phyloP scores from a whole-genome alignment of 1,140 invertebrate genomes.

The Colletes latitarsis region DNA sequence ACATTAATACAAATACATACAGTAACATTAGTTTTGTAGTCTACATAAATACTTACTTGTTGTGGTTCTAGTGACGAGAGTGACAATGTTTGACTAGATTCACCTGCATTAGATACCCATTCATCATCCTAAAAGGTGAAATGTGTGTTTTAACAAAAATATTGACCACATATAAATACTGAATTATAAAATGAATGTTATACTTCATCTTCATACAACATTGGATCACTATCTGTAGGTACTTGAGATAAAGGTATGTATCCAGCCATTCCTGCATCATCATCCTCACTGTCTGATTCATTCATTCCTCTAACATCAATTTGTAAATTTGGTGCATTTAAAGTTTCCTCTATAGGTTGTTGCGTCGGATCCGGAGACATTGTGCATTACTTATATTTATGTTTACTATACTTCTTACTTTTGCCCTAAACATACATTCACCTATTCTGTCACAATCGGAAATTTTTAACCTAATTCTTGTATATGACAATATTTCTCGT shows the following conservation, averaged over 20 bases:
- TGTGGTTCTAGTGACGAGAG: constrained; percentile 33
- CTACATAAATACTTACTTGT: constrained; percentile 32
- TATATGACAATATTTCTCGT: background rate
- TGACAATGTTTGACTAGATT: constrained; percentile 48
- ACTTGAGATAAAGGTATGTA: constrained; percentile 75
- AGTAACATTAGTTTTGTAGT: background rate
- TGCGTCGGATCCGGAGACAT: constrained; percentile 79
- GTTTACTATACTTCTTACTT: background rate
- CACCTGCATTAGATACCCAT: constrained; percentile 62
- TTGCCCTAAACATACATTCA: background rate
- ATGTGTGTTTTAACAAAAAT: background rate
- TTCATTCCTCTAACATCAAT: constrained; percentile 58
- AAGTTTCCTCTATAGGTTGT: constrained; percentile 72
- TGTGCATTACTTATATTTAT: constrained; percentile 34
- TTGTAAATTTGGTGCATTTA: constrained; percentile 66
- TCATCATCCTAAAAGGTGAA: constrained; percentile 71
- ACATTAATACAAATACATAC: background rate
- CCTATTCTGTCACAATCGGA: background rate
- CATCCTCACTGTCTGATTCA: constrained; percentile 77
- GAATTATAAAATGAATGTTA: constrained; percentile 16
- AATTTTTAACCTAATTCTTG: constrained; percentile 12
- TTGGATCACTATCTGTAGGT: constrained; percentile 70
- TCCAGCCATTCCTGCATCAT: constrained; percentile 70
- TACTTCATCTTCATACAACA: constrained; percentile 69
- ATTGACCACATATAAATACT: background rate